Conservation (phyloP, 2,888 invertebrate species). For the Patella pellucida region DNA sequence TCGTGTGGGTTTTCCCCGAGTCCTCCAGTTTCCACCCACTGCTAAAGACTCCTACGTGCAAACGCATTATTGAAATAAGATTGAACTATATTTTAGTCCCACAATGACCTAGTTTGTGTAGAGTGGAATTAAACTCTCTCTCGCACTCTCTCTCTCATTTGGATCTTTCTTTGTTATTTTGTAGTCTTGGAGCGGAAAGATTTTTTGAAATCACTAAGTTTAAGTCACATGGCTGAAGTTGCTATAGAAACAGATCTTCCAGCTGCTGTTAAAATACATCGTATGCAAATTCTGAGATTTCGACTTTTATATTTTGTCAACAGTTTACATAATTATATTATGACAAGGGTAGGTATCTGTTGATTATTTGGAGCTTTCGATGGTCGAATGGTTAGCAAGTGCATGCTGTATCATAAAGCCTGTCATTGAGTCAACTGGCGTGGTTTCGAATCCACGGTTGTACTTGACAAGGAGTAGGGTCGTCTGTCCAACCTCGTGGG, state of each 20-base stretch:
- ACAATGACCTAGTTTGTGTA: too few relatives aligned
- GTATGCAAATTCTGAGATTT: conserved; percentile 68
- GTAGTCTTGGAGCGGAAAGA: conserved; percentile 45
- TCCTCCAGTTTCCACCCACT: too few relatives aligned
- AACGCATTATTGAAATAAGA: neutral
- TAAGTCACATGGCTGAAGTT: conserved; percentile 17
- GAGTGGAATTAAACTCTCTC: neutral
- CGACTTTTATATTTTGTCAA: conserved; percentile 70
- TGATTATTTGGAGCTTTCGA: too few relatives aligned
- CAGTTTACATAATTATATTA: conserved; percentile 70
- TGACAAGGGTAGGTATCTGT: conserved; percentile 63
- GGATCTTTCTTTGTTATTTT: conserved; percentile 12
- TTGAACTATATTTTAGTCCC: too few relatives aligned
- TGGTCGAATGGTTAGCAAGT: too few relatives aligned
- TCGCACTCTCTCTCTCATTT: neutral
- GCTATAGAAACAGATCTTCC: conserved; percentile 34
- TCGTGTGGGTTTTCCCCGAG: neutral
- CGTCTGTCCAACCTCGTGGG: too few relatives aligned
- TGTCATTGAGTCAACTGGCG: too few relatives aligned
- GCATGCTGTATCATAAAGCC: too few relatives aligned
- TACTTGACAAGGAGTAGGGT: too few relatives aligned
- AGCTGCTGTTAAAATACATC: conserved; percentile 53
- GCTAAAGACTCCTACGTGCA: too few relatives aligned
- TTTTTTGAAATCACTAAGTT: conserved; percentile 20
- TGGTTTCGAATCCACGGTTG: too few relatives aligned